These are phyloP conservation scores for Gymnopithys bicolor DNA, from an alignment of 2,797 vertebrate species.

Conservation along the genomic window DNA sequence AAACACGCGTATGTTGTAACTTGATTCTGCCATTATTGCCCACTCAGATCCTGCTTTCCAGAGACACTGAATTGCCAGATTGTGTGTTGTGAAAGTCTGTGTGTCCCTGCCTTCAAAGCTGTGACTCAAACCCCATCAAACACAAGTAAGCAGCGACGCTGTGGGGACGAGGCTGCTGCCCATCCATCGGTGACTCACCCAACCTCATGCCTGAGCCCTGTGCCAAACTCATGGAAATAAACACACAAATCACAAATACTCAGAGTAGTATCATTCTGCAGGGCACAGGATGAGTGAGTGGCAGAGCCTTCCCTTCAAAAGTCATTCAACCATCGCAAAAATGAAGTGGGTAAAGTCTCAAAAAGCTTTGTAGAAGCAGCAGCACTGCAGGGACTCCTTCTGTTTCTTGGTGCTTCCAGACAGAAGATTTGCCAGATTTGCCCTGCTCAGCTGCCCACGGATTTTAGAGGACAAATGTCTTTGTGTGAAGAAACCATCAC, in stretches of 20 bases:
- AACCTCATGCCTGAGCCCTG: background rate
- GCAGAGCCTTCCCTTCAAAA: background rate
- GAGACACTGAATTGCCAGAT: background rate
- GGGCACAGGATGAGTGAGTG: background rate
- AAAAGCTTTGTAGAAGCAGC: background rate
- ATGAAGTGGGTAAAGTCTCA: background rate
- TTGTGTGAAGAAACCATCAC: background rate
- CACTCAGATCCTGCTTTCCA: background rate
- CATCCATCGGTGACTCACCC: background rate
- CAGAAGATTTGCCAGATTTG: background rate
- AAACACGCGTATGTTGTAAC: background rate
- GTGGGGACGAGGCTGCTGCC: background rate
- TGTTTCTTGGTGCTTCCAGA: background rate
- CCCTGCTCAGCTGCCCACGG: background rate
- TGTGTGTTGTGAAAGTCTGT: background rate
- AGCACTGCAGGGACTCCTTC: background rate
- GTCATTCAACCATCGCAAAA: background rate
- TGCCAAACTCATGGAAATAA: slow-evolving; percentile 22
- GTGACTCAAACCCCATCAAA: background rate
- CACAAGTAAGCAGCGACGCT: background rate
- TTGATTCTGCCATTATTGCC: background rate
- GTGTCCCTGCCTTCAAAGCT: background rate
- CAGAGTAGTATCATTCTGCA: background rate
- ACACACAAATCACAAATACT: background rate
- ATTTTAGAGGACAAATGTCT: background rate